These are phyloP conservation scores for Psilanteris sp. DNA, from an alignment of 1,140 invertebrate genomes.

Conservation along the genomic window DNA sequence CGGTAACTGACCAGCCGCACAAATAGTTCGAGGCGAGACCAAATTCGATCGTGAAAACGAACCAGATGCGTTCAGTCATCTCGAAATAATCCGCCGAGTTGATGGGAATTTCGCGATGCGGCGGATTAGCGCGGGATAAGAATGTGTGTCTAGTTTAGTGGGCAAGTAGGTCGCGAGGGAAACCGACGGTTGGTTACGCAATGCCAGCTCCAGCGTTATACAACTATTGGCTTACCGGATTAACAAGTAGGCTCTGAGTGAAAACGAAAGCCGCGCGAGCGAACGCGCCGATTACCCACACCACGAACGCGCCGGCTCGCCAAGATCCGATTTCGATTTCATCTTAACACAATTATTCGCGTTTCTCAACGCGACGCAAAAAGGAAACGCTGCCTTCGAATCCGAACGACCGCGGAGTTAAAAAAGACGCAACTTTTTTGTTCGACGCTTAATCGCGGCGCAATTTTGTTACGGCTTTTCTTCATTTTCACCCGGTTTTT, in stretches of 20 bases:
- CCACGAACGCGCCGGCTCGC: neutral
- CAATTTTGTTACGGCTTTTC: no score
- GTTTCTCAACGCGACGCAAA: slow-evolving; percentile 13
- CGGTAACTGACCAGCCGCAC: neutral
- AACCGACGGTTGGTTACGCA: slow-evolving; percentile 76
- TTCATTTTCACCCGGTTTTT: no score
- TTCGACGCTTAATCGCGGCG: no score
- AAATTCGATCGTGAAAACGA: neutral
- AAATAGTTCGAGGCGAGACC: neutral
- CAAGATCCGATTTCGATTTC: slow-evolving; percentile 48
- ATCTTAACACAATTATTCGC: slow-evolving; percentile 52
- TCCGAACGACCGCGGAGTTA: no score
- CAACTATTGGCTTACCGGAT: slow-evolving; percentile 81
- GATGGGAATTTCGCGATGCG: slow-evolving; percentile 50
- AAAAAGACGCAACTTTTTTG: no score
- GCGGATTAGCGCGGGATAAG: slow-evolving; percentile 75
- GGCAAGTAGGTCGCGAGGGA: slow-evolving; percentile 81
- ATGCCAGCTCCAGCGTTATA: slow-evolving; percentile 79
- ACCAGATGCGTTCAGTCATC: neutral
- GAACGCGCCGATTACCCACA: slow-evolving; percentile 48
- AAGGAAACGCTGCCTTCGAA: neutral
- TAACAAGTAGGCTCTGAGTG: slow-evolving; percentile 79
- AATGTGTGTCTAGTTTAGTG: slow-evolving; percentile 82
- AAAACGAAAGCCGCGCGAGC: slow-evolving; percentile 77
- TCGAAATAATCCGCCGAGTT: slow-evolving; percentile 2